Evolutionary conservation across 2,113 vertebrate genomes (phyloP), one percentile per base, ranked within the genome.

Genomic region (Merops nubicus): DNA sequence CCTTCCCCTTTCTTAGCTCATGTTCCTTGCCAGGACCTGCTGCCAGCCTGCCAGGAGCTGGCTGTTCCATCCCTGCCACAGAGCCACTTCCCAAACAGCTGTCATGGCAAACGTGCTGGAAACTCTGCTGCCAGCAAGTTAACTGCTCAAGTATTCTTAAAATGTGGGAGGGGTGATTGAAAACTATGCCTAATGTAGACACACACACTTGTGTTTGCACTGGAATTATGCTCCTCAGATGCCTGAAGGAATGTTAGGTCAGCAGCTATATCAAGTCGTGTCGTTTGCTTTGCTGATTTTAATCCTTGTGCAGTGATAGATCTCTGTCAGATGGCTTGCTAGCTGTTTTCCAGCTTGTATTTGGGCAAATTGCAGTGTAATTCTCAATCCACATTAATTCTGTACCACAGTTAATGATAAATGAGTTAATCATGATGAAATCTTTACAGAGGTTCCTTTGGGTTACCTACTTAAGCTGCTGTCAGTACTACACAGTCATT

Each of bases 391-490:
- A 42, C 76, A 87, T 76, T 91, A 95, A 93, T 82, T 87, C 88
- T 28, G 53, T n/a, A 89, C 36, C 77, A 65, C 42, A 26, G 91
- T 20, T 95, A 96, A 94, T 91, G 86, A 92, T 62, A 94, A 96
- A 95, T 92, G 68, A 95, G 93, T 89, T 96, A 92, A 94, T 91
- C 57, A 82, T 29, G 64, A 92, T 88, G 56, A 92, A 97, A 81
- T 89, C 77, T 91, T 91, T 87, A 89, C 36, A 65, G 45, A 78
- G 53, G 65, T 77, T 96, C 91, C 88, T 94, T 34, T 64, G 86
- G 85, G 91, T 92, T 95, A 95, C 73, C 64, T 82, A 87, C 77
- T 94, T 91, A 89, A 89, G 64, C 60, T 87, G 60, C 65, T 78
- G 53, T 85, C 76, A 89, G 83, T 76, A 93, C 85, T 72, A 81